phyloP scores from a whole-genome alignment of 2,113 vertebrate genomes.

The Indri indri region DNA sequence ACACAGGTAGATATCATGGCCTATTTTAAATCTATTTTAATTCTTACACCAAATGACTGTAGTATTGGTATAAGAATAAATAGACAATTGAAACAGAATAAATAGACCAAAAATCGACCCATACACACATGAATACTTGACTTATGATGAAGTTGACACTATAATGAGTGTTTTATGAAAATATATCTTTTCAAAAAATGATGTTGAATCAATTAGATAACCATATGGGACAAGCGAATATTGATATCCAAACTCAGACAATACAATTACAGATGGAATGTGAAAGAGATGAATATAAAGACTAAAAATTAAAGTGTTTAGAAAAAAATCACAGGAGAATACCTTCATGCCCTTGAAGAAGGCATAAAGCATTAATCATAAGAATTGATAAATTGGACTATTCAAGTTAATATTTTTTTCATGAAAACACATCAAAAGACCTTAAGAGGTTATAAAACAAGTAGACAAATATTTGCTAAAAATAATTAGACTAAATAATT shows the following conservation, averaged over 20 bases:
- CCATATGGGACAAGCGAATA: background rate
- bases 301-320: background rate
- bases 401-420: background rate
- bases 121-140: background rate
- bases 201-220: background rate
- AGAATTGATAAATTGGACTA: conserved; percentile 9
- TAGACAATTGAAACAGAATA: background rate
- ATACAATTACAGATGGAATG: background rate
- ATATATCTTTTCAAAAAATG: background rate
- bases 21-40: background rate
- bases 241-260: background rate
- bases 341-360: background rate
- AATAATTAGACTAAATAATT: background rate
- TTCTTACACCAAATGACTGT: background rate
- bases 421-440: conserved; percentile 7
- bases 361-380: background rate
- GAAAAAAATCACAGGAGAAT: background rate
- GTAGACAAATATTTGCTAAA: background rate
- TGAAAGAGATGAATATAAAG: background rate
- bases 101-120: background rate
- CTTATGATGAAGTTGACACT: background rate
- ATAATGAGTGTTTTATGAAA: background rate
- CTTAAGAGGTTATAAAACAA: background rate
- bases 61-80: background rate
- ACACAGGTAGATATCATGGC: background rate